Evolutionary conservation across 2,888 invertebrate genomes (phyloP).

Genomic region (Plusia festucae): DNA sequence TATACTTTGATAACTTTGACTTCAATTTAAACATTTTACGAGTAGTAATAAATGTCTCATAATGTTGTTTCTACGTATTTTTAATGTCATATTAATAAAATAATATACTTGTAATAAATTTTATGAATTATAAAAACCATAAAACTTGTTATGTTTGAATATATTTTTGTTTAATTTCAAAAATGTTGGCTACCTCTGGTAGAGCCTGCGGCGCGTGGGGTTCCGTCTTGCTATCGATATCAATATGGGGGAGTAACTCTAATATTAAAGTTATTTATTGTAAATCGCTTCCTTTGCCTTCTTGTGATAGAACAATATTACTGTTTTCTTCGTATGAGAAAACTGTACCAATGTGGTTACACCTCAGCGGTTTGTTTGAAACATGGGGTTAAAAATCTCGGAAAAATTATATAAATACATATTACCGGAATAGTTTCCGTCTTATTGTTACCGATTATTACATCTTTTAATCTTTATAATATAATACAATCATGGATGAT

Average conservation of each 20-base stretch:
- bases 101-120: neutral
- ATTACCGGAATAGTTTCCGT: too few species aligned
- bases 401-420: too few species aligned
- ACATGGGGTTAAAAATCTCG: too few species aligned
- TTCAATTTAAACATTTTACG: slow-evolving; percentile 8
- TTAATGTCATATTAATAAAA: neutral
- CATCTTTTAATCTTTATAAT: too few species aligned
- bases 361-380: slow-evolving; percentile 26
- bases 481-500: too few species aligned
- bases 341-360: slow-evolving; percentile 29
- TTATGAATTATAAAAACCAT: neutral
- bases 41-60: neutral
- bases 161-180: slow-evolving; percentile 12
- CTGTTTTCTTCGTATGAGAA: slow-evolving; percentile 52
- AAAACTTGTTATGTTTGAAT: neutral
- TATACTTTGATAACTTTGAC: slow-evolving; percentile 30
- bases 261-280: slow-evolving; percentile 89
- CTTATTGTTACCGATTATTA: too few species aligned
- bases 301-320: slow-evolving; percentile 75
- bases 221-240: slow-evolving; percentile 83
- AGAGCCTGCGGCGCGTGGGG: slow-evolving; percentile 82
- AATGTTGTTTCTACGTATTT: neutral
- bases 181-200: slow-evolving; percentile 75
- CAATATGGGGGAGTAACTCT: slow-evolving; percentile 85
- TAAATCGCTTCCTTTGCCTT: slow-evolving; percentile 83